Conservation (phyloP, 2,888 invertebrate species). For the Malacosoma neustria region DNA sequence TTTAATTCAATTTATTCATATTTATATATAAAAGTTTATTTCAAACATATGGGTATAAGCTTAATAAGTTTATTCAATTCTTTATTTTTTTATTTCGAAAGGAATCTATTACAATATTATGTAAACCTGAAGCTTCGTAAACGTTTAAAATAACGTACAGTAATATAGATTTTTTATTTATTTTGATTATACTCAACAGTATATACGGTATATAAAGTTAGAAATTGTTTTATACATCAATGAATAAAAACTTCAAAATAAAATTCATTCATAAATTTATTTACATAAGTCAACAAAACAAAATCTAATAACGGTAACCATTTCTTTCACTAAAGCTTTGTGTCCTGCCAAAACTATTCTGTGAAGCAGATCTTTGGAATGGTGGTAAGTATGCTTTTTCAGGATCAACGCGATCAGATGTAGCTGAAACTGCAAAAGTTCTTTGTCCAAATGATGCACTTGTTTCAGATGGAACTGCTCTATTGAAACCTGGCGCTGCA, state of each 20-base stretch:
- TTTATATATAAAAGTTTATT: too few relatives aligned
- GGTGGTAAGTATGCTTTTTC: neutral
- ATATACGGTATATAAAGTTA: too few relatives aligned
- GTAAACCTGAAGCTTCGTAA: too few relatives aligned
- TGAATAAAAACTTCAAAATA: neutral
- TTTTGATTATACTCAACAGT: too few relatives aligned
- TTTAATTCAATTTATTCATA: too few relatives aligned
- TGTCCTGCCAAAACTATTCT: neutral
- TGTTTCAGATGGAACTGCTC: neutral
- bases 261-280: neutral
- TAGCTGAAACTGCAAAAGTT: neutral
- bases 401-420: neutral
- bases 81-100: too few relatives aligned
- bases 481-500: neutral
- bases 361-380: neutral
- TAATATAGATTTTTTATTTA: too few relatives aligned
- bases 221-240: too few relatives aligned
- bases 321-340: neutral
- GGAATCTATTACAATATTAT: too few relatives aligned
- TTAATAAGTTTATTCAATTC: too few relatives aligned
- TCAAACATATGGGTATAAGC: too few relatives aligned
- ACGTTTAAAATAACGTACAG: too few relatives aligned
- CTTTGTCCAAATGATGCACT: neutral
- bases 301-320: neutral
- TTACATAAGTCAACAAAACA: conserved; percentile 1